Base-by-base conservation (phyloP, 2,113 vertebrate genomes). In the Eubucco bourcierii region DNA sequence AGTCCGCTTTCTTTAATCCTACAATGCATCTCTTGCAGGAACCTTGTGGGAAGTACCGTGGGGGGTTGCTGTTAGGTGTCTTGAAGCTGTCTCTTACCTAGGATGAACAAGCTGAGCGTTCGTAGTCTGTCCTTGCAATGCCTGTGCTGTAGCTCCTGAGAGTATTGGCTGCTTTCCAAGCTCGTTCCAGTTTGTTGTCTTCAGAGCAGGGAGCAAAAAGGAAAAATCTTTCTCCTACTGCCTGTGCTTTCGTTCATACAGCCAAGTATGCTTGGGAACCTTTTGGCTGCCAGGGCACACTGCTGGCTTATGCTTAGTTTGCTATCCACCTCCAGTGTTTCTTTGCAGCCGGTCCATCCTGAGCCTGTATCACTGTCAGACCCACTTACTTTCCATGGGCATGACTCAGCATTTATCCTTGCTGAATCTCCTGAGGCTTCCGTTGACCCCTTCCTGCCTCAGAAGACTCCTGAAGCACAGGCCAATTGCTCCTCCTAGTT, bases 401-500 rank as follows among this genome's bases (percentile, higher is more conserved):
- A 80, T 13, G 50, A 37, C 31, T 83, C 9, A 2, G 21, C 23
- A 5, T 65, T 56, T 87, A 25, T 47, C n/a, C 18, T 44, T 82
- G 24, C 19, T 61, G 33, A 55, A 66, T 88, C 27, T 83, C 6
- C 6, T 16, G 11, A 67, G 5, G 29, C 7, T 92, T 82, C 4
- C 44, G n/a, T 64, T 2, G 2, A 24, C 6, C 2, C 16, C 11
- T 73, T 55, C 23, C 13, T 50, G 19, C 15, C 53, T 60, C 60
- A 65, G 23, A 18, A 80, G 68, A 33, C 11, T 10, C 63, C 29
- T n/a, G 29, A 85, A 31, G 1, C 4, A 13, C 53, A 39, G 29
- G 4, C 37, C 8, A 53, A 0, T 56, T 66, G 16, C 15, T 47
- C 1, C 4, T 5, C 5, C 3, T 4, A 27, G 2, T 66, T 67